Evolutionary conservation across 1,140 invertebrate species (phyloP).

Genomic region (Phortica variegata): DNA sequence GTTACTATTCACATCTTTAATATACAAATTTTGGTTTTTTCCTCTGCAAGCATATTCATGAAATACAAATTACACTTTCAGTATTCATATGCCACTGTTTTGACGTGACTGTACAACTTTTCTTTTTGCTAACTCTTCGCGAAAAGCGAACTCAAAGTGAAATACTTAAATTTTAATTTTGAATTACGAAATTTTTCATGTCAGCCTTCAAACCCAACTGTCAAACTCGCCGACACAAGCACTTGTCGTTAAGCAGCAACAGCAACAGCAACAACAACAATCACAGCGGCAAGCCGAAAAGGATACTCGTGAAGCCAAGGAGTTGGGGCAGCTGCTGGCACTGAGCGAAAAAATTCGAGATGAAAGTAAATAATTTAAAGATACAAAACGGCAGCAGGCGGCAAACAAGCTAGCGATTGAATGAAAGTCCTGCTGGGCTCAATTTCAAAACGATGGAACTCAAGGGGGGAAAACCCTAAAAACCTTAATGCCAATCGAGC

Average conservation of each 20-base stretch:
- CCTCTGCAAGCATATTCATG: too few species aligned
- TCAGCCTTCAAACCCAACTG: conserved; percentile 18
- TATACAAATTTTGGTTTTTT: too few species aligned
- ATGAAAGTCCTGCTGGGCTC: too few species aligned
- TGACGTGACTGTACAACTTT: conserved; percentile 40
- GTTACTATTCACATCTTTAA: too few species aligned
- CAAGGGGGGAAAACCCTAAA: conserved; percentile 27
- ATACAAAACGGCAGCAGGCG: background rate
- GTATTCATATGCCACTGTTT: conserved; percentile 21
- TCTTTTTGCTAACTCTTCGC: conserved; percentile 18
- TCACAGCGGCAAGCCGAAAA: too few species aligned
- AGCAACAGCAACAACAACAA: background rate
- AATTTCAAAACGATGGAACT: conserved; percentile 13
- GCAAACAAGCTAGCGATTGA: too few species aligned
- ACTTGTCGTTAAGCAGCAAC: background rate
- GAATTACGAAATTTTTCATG: conserved; percentile 52
- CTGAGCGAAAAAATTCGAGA: background rate
- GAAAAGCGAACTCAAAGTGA: conserved; percentile 43
- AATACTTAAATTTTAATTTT: conserved; percentile 55
- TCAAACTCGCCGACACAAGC: background rate
- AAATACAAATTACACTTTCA: too few species aligned
- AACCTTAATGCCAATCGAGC: conserved; percentile 51
- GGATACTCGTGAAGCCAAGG: too few species aligned
- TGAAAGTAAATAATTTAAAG: conserved; percentile 46
- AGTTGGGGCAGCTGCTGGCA: too few species aligned